Base-by-base conservation (phyloP, 2,113 vertebrate species). In the Pollimyrus isidori region DNA sequence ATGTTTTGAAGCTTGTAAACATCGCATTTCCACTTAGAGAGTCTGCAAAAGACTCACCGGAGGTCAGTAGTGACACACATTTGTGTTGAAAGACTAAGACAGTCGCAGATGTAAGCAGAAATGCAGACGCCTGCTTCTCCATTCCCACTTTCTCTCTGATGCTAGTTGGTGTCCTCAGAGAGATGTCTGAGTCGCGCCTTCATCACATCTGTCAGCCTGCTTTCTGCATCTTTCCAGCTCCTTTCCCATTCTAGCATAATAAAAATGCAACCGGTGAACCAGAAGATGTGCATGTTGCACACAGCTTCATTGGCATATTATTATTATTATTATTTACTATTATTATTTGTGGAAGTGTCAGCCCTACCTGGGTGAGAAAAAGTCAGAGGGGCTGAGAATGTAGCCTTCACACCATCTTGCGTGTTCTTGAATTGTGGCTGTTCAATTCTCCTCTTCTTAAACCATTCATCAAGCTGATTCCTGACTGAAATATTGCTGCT, bases 401-500 rank as follows among this genome's bases (percentile, higher is more conserved):
- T 90, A 23, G 85, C 58, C 84, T 39, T 90, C 7, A 49, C 65
- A 15, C 88, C 88, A 86, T 53, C 88, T 15, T 80, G 35, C 19
- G 73, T 89, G 53, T 91, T 88, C 35, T 69, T 50, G n/a, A 87
- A 86, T 39, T 53, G 3, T 42, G 80, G 90, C 62, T 19, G 58
- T 62, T 48, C 30, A 15, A 89, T 42, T 13, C 50, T 1, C 13
- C 7, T 86, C 87, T 88, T 52, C 48, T 30, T 42, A 86, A 91
- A 90, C 90, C 90, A 91, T 39, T 91, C 90, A 23, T 91, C 80
- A n/a, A 90, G 53, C 50, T 2, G 26, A 39, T 91, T 91, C 88
- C 86, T 89, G 35, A 56, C 58, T 19, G 46, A n/a, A 85, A 45
- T 9, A n/a, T 35, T 56, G 85, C 42, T 26, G 53, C 45, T 83